Evolutionary conservation across 2,797 vertebrate genomes (phyloP), one percentile per base, ranked within the genome.

Genomic region (Rhinella marina): DNA sequence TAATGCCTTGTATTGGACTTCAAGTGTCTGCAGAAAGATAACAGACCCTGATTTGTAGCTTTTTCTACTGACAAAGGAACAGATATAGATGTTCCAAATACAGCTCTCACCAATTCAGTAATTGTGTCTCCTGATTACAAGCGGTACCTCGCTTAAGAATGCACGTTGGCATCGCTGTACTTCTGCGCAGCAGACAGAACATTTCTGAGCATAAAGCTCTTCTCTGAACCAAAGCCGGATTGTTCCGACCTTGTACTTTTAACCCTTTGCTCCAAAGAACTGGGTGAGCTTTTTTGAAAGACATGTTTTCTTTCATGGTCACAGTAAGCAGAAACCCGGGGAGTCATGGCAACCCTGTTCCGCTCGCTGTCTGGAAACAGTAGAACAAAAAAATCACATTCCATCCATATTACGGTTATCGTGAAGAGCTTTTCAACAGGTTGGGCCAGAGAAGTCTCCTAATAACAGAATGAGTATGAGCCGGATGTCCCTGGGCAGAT

Each of bases 21-120:
- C 19, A 25, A 76, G 17, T 56, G 52, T 85, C 56, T 87, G 89
- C 61, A 25, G 41, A 66, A 57, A 59, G 92, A 88, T 91, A 90
- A 93, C 88, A 89, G 77, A 83, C 91, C 85, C 87, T 64, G 82
- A 91, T 91, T 90, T 90, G 84, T 48, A 91, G 88, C 21, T 73
- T 84, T 82, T 88, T 52, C 50, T 61, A 86, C 52, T 61, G 62
- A 75, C 64, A 68, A 52, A 78, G 41, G 57, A 48, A 86, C 72
- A 79, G 75, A 3, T 76, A 78, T 83, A 21, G 77, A 91, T 87
- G 57, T 77, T 90, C 86, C 87, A 88, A 87, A 90, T 92, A 85
- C 25, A 92, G 61, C 68, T 92, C 90, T 41, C 89, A 91, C 52
- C 91, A 90, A 90, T 85, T 66, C 0, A 82, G 81, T 81, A 89